Conservation (phyloP, 2,888 invertebrate genomes). For the Drosophila anceps region DNA sequence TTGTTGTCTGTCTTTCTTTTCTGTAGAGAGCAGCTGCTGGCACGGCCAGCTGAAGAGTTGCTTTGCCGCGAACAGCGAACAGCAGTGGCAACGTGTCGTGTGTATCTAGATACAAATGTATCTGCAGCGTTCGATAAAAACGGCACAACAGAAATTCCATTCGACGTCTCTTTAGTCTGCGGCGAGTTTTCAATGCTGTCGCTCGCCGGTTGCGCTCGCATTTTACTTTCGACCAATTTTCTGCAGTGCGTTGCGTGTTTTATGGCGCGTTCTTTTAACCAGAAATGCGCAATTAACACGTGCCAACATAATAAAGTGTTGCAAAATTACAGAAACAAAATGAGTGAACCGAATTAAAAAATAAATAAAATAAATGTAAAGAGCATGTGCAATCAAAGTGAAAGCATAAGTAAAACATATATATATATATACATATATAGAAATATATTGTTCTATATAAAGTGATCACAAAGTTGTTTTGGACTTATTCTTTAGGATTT, state of each 20-base stretch:
- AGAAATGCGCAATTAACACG: slow-evolving; percentile 43
- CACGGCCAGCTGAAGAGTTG: slow-evolving; percentile 40
- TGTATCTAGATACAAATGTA: slow-evolving; percentile 77
- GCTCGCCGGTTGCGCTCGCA: slow-evolving; percentile 51
- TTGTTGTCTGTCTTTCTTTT: background rate
- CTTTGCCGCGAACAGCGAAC: slow-evolving; percentile 7
- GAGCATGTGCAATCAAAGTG: slow-evolving; percentile 9
- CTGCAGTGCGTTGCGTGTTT: slow-evolving; percentile 41
- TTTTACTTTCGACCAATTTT: slow-evolving; percentile 8
- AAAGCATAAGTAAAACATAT: background rate
- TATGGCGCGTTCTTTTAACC: slow-evolving; percentile 49
- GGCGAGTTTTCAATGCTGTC: slow-evolving; percentile 72
- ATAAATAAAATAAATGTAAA: background rate
- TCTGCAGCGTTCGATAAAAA: slow-evolving; percentile 67
- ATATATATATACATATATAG: background rate
- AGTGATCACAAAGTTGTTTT: background rate
- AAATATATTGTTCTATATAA: background rate
- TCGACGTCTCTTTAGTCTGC: slow-evolving; percentile 69
- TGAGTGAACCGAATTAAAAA: slow-evolving; percentile 1
- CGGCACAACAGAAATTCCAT: slow-evolving; percentile 58
- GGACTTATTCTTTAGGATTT: background rate
- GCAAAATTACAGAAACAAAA: slow-evolving; percentile 6
- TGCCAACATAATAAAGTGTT: slow-evolving; percentile 31
- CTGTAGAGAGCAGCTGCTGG: slow-evolving; percentile 38
- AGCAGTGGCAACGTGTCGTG: slow-evolving; percentile 8